These are phyloP conservation scores for Megalops atlanticus DNA, from an alignment of 2,113 vertebrate species.

Conservation along the genomic window DNA sequence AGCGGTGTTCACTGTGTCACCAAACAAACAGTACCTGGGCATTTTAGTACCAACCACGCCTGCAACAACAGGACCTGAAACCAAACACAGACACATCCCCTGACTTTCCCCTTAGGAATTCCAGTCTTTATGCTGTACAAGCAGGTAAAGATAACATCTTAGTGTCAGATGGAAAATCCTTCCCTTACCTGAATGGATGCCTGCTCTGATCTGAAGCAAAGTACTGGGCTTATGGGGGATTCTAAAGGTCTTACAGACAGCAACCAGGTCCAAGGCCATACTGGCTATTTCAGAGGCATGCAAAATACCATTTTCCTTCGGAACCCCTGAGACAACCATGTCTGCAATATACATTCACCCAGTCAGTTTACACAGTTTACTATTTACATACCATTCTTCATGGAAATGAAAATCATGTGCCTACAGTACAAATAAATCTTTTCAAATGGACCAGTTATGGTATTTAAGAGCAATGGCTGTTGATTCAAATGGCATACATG, in stretches of 20 bases:
- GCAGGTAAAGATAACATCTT: neutral
- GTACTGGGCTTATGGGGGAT: constrained; percentile 79
- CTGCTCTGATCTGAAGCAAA: constrained; percentile 77
- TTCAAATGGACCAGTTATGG: too few species aligned
- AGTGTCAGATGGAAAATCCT: neutral
- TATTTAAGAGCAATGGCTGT: too few species aligned
- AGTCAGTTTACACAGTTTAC: too few species aligned
- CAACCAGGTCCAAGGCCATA: constrained; percentile 80
- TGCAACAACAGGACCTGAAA: constrained; percentile 82
- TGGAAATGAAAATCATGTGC: too few species aligned
- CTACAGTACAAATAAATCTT: too few species aligned
- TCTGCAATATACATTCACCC: constrained; percentile 60
- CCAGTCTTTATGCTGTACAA: neutral
- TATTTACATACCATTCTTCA: too few species aligned
- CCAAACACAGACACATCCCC: neutral
- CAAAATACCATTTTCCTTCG: constrained; percentile 74
- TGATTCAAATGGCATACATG: too few species aligned
- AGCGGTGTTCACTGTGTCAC: constrained; percentile 88
- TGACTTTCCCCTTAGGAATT: neutral
- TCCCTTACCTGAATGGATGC: constrained; percentile 75
- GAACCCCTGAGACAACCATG: constrained; percentile 82
- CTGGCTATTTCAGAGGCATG: constrained; percentile 75
- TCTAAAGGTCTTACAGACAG: constrained; percentile 75
- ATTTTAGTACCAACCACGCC: constrained; percentile 90
- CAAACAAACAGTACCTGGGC: constrained; percentile 88